Conservation (phyloP, 2,113 vertebrate species). For the Heliornis fulica region DNA sequence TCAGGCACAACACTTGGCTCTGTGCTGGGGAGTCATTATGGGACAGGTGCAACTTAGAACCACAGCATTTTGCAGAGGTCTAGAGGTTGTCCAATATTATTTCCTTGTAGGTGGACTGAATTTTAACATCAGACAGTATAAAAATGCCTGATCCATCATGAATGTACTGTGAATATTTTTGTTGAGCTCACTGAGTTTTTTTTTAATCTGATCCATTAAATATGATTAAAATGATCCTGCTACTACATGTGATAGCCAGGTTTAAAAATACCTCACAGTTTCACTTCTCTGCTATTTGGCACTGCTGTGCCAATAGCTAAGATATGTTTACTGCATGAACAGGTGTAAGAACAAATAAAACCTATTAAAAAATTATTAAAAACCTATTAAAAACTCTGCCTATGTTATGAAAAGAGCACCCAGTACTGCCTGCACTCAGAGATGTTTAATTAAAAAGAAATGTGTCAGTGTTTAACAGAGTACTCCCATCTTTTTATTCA, state of each 20-base stretch:
- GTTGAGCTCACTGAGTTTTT: neutral
- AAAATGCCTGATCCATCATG: neutral
- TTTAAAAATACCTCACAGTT: neutral
- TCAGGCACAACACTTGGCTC: neutral
- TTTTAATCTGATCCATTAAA: neutral
- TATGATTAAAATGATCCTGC: neutral
- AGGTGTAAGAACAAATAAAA: neutral
- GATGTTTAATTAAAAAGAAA: neutral
- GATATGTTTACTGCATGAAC: neutral
- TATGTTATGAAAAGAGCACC: neutral
- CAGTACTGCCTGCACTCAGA: neutral
- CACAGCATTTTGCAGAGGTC: neutral
- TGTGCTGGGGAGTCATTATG: neutral
- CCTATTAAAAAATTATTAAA: too few species aligned
- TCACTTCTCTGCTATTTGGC: neutral
- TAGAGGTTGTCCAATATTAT: rapidly evolving
- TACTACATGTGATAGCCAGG: neutral
- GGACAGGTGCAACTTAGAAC: neutral
- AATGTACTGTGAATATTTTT: neutral
- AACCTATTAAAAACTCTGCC: neutral
- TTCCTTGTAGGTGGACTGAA: neutral
- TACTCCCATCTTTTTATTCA: neutral
- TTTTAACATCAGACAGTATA: neutral
- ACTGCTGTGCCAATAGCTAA: neutral
- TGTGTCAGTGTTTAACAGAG: neutral